A percentile compares a stretch with the other conserved stretches of the same genome.
Conservation (phyloP, 2,797 vertebrate genomes). For the Myoxocephalus aenaeus region DNA sequence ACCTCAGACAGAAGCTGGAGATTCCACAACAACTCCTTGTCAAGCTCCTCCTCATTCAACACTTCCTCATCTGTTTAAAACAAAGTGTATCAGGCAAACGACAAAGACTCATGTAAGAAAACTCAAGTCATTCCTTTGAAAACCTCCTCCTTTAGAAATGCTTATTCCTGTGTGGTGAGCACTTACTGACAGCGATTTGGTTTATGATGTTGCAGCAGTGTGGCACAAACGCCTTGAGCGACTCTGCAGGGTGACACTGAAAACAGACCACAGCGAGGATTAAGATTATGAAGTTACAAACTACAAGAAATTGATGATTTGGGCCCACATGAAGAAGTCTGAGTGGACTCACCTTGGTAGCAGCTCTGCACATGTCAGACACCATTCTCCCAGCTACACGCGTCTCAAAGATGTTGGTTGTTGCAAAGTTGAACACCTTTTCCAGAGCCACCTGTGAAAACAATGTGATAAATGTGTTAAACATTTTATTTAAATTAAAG, state of each 20-base stretch:
- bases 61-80: conserved; percentile 93
- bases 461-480: background rate
- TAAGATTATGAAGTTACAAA: background rate
- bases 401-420: conserved; percentile 98
- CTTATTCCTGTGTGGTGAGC: background rate
- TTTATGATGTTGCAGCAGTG: conserved; percentile 94
- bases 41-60: conserved; percentile 93
- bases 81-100: background rate
- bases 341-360: conserved; percentile 88
- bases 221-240: conserved; percentile 94
- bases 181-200: conserved; percentile 96
- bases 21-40: conserved; percentile 98
- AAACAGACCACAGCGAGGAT: conserved; percentile 38
- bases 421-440: conserved; percentile 96
- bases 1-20: conserved; percentile 98
- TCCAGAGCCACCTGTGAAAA: conserved; percentile 91
- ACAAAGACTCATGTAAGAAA: conserved; percentile 5
- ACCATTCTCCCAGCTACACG: conserved; percentile 97
- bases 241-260: conserved; percentile 94
- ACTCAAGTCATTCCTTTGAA: background rate
- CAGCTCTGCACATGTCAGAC: conserved; percentile 96
- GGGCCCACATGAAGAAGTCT: background rate
- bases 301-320: background rate
- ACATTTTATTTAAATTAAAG: background rate
- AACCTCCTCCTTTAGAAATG: conserved; percentile 7